Evolutionary conservation across 2,888 invertebrate species (phyloP), one percentile per base, ranked within the genome.

Genomic region (Deladenus siricidicola): DNA sequence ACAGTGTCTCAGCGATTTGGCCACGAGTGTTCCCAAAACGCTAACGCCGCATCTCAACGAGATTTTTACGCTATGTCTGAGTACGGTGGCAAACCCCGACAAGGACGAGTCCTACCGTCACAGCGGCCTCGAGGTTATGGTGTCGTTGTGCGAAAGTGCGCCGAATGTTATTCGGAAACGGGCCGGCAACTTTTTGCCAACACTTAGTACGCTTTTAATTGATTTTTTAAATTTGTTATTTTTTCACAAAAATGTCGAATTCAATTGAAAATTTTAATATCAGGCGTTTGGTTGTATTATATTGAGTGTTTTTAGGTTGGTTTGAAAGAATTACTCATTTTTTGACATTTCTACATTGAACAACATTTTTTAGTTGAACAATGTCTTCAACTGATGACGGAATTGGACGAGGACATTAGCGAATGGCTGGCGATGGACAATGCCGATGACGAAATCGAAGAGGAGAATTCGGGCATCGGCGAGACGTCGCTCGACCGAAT

Each of bases 161-260:
- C 89, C 96, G 0, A 90, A 92, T 2, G 93, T 93, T 89, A 88
- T 98, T 44, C 86, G 96, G 60, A 96, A 94, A 81, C 86, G 88
- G 67, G 89, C 89, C 17, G 86, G 86, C 30, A 88, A 88, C 78
- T 90, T 89, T 69, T 85, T 98, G 66, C 85, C 86, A 24, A 71
- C 79, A 42, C 75, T 83, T 48, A 78, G 82, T 83, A 43, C 21
- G 3, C n/a, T 43, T 43, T 43, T 43, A 19, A n/a, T n/a, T 43
- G 3, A 19, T 50, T 8, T 1, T 50, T 19, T 50, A 2, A 21
- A 3, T 50, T 14, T 24, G 50, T 21, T 8, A 1, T 50, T 42
- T 42, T 42, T 10, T n/a, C 10, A 42, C 42, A 42, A 42, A 42
- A 17, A 17, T 42, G 42, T 17, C n/a, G n/a, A 42, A 42, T 42